Percentiles rank a stretch among this genome's conserved stretches.
Evolutionary conservation across 1,140 invertebrate genomes (phyloP).

Genomic region (Dinoponera quadriceps): DNA sequence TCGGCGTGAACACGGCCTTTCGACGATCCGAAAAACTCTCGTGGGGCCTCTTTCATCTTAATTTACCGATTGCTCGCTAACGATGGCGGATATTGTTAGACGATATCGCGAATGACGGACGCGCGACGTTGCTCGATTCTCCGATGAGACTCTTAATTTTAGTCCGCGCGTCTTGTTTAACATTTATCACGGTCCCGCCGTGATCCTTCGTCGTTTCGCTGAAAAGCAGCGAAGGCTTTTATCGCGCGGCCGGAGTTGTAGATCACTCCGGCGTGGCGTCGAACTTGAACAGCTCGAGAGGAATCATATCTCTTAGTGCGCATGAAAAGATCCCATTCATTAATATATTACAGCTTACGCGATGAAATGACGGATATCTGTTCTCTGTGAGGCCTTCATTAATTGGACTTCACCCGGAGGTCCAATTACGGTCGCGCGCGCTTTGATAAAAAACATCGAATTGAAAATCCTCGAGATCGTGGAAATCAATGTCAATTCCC

Average conservation of each 20-base stretch:
- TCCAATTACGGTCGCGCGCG: not conserved
- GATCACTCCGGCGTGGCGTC: too few species aligned
- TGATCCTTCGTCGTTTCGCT: not conserved
- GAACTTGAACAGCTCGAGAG: too few species aligned
- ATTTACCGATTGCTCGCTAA: conserved; percentile 31
- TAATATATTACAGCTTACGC: too few species aligned
- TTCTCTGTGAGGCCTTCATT: not conserved
- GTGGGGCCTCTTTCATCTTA: conserved; percentile 34
- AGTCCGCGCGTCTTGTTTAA: not conserved
- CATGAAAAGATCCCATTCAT: too few species aligned
- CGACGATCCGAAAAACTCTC: conserved; percentile 18
- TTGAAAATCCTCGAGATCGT: not conserved
- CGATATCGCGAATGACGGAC: conserved; percentile 5
- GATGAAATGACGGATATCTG: too few species aligned
- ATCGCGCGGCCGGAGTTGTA: too few species aligned
- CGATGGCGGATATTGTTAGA: conserved; percentile 13
- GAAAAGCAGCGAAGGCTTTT: not conserved
- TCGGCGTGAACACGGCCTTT: conserved; percentile 55
- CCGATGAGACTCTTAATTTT: not conserved
- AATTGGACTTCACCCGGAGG: not conserved
- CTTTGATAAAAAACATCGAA: not conserved
- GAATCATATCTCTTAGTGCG: too few species aligned
- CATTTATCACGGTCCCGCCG: not conserved
- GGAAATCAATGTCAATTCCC: conserved; percentile 23
- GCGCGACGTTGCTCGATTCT: not conserved